Evolutionary conservation across 1,140 invertebrate species (phyloP).

Genomic region (Anthonomus grandis): DNA sequence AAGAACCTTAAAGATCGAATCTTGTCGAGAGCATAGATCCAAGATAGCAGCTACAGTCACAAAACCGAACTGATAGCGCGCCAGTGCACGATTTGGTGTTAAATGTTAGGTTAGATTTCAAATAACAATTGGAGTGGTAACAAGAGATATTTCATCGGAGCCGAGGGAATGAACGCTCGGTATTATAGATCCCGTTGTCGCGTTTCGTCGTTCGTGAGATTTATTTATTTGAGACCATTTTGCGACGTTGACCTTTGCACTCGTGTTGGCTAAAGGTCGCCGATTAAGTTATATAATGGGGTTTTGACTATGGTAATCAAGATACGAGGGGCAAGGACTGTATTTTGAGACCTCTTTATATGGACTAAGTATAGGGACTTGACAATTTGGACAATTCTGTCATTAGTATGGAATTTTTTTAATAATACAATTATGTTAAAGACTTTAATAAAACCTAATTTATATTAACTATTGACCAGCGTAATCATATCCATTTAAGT

Average conservation of each 20-base stretch:
- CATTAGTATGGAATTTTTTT: too few species aligned
- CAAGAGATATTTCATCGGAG: slow-evolving; percentile 25
- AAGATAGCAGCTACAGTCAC: slow-evolving; percentile 26
- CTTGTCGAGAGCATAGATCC: slow-evolving; percentile 21
- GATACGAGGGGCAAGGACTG: too few species aligned
- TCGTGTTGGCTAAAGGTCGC: not conserved
- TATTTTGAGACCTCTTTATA: too few species aligned
- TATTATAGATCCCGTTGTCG: slow-evolving; percentile 25
- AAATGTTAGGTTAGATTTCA: slow-evolving; percentile 28
- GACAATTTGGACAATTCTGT: too few species aligned
- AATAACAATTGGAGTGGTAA: slow-evolving; percentile 28
- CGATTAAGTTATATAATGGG: slow-evolving; percentile 18
- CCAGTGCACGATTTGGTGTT: slow-evolving; percentile 23
- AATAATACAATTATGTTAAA: too few species aligned
- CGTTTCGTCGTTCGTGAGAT: slow-evolving; percentile 24
- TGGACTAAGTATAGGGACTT: too few species aligned
- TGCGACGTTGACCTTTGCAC: slow-evolving; percentile 21
- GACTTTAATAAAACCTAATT: too few species aligned
- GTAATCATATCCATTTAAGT: too few species aligned
- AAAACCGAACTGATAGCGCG: slow-evolving; percentile 24
- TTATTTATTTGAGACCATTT: slow-evolving; percentile 20
- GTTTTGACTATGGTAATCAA: too few species aligned
- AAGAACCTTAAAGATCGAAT: slow-evolving; percentile 27
- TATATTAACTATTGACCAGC: too few species aligned
- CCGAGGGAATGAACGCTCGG: slow-evolving; percentile 9